Evolutionary conservation across 2,797 vertebrate species (phyloP), one percentile per base, ranked within the genome.

Genomic region (Cuniculus paca): DNA sequence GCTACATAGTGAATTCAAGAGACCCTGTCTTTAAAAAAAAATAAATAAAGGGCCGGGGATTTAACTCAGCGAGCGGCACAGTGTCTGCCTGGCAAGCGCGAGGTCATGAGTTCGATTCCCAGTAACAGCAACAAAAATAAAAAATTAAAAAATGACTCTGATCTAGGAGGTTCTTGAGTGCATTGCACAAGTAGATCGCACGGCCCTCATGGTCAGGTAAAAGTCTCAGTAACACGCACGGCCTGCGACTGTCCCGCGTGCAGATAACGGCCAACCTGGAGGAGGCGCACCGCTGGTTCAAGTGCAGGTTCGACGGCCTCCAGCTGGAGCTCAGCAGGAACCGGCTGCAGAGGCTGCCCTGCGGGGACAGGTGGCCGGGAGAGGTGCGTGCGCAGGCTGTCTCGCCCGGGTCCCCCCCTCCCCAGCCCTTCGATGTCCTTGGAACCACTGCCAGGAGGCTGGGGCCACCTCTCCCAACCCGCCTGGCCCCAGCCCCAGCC

Each of bases 261-360:
- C 91, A 98, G 98, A 98, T 99, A 88, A 98, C 98, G 60, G 84
- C 98, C 54, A 98, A 98, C 92, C 96, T 98, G 28, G 98, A 98
- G 96, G 98, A 97, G 98, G 98, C 98, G 70, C 98, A 98, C 86
- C 75, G 31, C 22, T 98, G 98, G 98, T 98, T 98, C 95, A 97
- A 97, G 88, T 96, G 90, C 16, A 98, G 97, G 81, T 98, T 97
- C 24, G 88, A 98, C 36, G 98, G 97, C 72, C 96, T 98, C n/a
- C 98, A 98, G 48, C 90, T 96, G 17, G 97, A 98, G 68, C 90
- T 91, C 75, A 82, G 78, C 11, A 97, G 97, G 92, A 98, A 95
- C n/a, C 82, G 88, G 0, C 8, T 97, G 81, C 91, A 95, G 74
- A 95, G 94, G 80, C 96, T 97, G 31, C n/a, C 95, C n/a, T 75